phyloP scores from a whole-genome alignment of 2,113 vertebrate species.

The Megaleporinus macrocephalus region DNA sequence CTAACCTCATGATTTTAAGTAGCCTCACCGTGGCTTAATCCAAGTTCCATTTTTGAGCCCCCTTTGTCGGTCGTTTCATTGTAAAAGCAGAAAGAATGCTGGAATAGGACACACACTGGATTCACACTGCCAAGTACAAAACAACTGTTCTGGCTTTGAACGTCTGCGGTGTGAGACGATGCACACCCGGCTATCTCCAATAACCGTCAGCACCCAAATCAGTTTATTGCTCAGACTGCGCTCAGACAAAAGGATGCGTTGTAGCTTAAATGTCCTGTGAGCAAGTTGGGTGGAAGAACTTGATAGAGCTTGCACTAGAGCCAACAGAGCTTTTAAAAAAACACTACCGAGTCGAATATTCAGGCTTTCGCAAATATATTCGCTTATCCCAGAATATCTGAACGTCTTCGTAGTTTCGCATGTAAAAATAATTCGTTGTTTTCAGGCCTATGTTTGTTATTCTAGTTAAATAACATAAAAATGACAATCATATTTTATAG shows the following conservation, averaged over 20 bases:
- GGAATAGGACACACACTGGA: constrained; percentile 41
- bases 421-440: no score
- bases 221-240: constrained; percentile 73
- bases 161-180: constrained; percentile 70
- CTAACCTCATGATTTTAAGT: constrained; percentile 1
- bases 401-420: no score
- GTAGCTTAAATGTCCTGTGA: constrained; percentile 49
- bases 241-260: constrained; percentile 69
- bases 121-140: constrained; percentile 76
- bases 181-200: constrained; percentile 66
- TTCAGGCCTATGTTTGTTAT: no score
- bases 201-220: constrained; percentile 70
- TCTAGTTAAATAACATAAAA: not conserved
- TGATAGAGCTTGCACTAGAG: not conserved
- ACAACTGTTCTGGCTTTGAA: constrained; percentile 74
- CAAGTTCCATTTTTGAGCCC: not conserved
- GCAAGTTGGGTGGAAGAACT: constrained; percentile 19
- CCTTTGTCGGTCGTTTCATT: not conserved
- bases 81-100: not conserved
- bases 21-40: not conserved
- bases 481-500: no score
- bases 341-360: not conserved
- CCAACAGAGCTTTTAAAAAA: not conserved
- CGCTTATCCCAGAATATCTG: no score
- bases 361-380: no score